A percentile compares a stretch with the other conserved stretches of the same genome.
These are phyloP conservation scores for Hirtodrosophila confusa DNA, from an alignment of 2,888 invertebrate genomes.

Conservation along the genomic window DNA sequence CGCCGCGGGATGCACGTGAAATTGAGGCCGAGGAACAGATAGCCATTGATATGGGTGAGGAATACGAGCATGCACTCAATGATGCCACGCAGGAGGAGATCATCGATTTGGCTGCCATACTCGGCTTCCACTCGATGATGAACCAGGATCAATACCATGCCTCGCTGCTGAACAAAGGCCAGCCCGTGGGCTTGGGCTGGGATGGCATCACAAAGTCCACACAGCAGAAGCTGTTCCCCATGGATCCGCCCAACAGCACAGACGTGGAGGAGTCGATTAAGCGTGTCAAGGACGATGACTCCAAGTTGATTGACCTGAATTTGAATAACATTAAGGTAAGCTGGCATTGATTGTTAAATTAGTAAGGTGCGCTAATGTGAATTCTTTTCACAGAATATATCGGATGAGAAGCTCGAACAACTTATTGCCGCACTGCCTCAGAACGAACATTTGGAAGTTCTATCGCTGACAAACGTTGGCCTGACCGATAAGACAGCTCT, in stretches of 20 bases:
- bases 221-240: constrained; percentile 94
- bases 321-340: constrained; percentile 99
- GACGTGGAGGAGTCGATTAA: constrained; percentile 97
- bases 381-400: constrained; percentile 90
- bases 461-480: constrained; percentile 97
- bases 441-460: constrained; percentile 95
- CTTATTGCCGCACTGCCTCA: constrained; percentile 94
- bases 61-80: constrained; percentile 95
- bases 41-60: constrained; percentile 96
- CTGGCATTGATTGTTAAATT: fast-evolving
- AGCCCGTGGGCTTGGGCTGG: constrained; percentile 95
- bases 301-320: constrained; percentile 95
- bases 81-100: constrained; percentile 97
- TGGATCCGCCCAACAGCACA: constrained; percentile 98
- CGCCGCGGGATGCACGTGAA: constrained; percentile 89
- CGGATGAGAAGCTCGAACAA: constrained; percentile 96
- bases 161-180: constrained; percentile 95
- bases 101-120: constrained; percentile 99
- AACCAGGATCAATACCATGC: constrained; percentile 99
- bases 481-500: constrained; percentile 94
- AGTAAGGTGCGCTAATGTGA: too few relatives aligned
- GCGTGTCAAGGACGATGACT: constrained; percentile 95
- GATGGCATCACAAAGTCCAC: constrained; percentile 97
- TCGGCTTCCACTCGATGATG: constrained; percentile 99
- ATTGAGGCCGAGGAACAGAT: constrained; percentile 95